Evolutionary conservation across 92 coral and sea anemone species (phyloP).

Genomic region (Heliopora coerulea): DNA sequence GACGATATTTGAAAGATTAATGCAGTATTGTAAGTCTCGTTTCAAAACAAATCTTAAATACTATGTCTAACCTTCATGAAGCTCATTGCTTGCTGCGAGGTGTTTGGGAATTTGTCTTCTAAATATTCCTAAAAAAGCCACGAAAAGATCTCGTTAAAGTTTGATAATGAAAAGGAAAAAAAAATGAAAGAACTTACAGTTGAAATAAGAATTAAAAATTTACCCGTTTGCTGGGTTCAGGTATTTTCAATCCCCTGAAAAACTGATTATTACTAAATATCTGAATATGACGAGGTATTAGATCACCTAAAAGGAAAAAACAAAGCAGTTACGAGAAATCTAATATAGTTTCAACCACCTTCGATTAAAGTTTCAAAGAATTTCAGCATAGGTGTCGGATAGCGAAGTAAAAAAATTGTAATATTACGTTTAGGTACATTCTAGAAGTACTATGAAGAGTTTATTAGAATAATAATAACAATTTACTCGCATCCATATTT

Average conservation of each 20-base stretch:
- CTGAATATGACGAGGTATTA: slow-evolving; percentile 86
- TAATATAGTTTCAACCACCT: no score
- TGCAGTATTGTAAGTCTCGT: no score
- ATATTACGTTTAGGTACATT: no score
- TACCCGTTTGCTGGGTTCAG: slow-evolving; percentile 80
- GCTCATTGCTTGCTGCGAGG: slow-evolving; percentile 68
- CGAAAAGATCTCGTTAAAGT: background rate
- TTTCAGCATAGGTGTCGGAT: no score
- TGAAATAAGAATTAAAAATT: background rate
- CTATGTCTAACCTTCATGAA: slow-evolving; percentile 85
- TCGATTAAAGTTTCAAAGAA: no score
- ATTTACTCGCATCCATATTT: no score
- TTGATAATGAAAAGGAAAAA: background rate
- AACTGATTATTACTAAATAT: slow-evolving; percentile 82
- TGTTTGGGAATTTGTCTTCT: slow-evolving; percentile 73
- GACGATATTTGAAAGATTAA: no score
- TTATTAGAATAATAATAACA: no score
- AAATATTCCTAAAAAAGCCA: slow-evolving; percentile 69
- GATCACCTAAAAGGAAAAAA: slow-evolving; percentile 62
- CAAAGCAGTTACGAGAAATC: background rate
- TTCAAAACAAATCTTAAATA: no score
- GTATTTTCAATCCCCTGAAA: slow-evolving; percentile 80
- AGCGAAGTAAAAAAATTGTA: no score
- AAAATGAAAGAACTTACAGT: background rate
- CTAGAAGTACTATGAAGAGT: no score